Base-by-base conservation (phyloP, 2,113 vertebrate genomes). In the Crotalus helleri region DNA sequence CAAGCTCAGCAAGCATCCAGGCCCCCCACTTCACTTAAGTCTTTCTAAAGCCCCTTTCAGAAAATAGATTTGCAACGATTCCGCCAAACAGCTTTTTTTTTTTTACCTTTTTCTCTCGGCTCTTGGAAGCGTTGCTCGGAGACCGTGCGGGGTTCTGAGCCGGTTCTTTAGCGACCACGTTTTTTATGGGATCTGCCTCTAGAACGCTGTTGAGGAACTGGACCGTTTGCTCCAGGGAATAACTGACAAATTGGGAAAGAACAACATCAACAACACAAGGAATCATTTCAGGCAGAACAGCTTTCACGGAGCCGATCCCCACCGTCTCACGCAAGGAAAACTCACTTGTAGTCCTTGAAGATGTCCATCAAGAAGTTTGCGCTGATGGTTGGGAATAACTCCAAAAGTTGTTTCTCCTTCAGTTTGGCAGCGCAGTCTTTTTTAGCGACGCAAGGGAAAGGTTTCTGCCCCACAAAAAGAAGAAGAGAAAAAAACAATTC, bases 331-430 rank as follows among this genome's bases (percentile, higher is more conserved):
- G 85, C 90, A 44, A 39, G 29, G 53, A 55, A 51, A 86, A 95
- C 98, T 98, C 96, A 99, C 99, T 99, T 99, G 98, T 99, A 97
- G 94, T 99, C 98, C 97, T 97, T 98, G 97, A 99, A 99, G 97
- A 99, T 97, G 94, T 99, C 99, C 96, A 97, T 97, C 93, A 99
- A 98, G 94, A 99, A 99, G 96, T 98, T 98, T 23, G 97, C 97
- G 97, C 98, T 99, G 92, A 99, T 98, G 92, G 97, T 96, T 94
- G 99, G 99, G 96, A 99, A 99, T 93, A 98, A 97, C 89, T 98
- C 95, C 95, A 98, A 98, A 19, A 99, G 98, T 91, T 99, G 98
- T 53, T 98, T 98, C 94, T 99, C 99, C 95, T 99, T 99, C 92
- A 99, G 89, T 94, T 98, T 97, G 24, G 98, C 94, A 7, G 99